These are phyloP conservation scores for Pammene aurita DNA, from an alignment of 2,888 invertebrate genomes.

Conservation along the genomic window DNA sequence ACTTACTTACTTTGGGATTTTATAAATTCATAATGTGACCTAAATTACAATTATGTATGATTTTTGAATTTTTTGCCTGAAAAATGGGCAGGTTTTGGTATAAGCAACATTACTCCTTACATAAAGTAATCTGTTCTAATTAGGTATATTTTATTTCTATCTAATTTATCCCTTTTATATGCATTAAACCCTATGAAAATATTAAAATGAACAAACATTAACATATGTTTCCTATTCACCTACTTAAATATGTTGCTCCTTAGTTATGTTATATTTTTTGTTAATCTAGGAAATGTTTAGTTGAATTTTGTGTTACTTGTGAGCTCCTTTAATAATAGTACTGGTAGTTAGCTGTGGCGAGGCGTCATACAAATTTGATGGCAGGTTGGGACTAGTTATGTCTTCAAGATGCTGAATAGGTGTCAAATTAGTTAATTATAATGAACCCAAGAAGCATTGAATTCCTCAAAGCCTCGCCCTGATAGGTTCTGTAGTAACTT, in stretches of 20 bases:
- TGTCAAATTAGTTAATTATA: background rate
- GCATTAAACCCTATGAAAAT: background rate
- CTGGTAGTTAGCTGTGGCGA: background rate
- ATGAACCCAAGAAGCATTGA: background rate
- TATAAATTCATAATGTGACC: background rate
- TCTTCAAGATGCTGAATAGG: background rate
- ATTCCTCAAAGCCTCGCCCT: background rate
- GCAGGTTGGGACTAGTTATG: background rate
- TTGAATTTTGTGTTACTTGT: conserved; percentile 12
- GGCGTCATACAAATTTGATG: background rate
- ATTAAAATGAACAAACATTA: conserved; percentile 3
- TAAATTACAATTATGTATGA: background rate
- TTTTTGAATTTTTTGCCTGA: background rate
- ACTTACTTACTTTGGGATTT: background rate
- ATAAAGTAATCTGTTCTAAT: background rate
- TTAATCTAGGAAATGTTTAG: conserved; percentile 24
- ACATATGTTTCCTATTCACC: background rate
- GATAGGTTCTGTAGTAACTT: background rate
- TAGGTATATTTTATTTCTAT: background rate
- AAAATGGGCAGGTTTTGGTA: background rate
- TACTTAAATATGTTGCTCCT: background rate
- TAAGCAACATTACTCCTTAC: background rate
- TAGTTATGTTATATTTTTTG: conserved; percentile 23
- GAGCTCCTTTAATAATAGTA: background rate
- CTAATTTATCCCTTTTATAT: background rate